Percentiles rank a stretch among this genome's conserved stretches.
Conservation (phyloP, 2,888 invertebrate genomes). For the Dysmachus trigonus region DNA sequence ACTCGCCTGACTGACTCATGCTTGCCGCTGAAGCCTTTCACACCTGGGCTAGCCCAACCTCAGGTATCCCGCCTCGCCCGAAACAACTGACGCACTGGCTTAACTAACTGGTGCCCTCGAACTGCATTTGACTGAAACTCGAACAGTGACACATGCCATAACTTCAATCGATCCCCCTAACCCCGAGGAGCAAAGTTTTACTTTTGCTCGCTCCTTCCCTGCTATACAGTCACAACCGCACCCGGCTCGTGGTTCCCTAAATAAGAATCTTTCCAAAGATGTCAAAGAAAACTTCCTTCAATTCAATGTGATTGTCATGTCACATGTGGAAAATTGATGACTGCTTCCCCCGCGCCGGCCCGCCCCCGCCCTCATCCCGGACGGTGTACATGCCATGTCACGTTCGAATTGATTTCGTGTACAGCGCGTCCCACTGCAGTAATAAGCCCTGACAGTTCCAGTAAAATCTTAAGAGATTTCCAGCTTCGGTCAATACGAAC, state of each 20-base stretch:
- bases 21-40: background rate
- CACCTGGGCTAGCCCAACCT: background rate
- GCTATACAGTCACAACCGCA: background rate
- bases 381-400: constrained; percentile 10
- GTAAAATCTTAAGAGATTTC: constrained; percentile 19
- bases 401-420: constrained; percentile 35
- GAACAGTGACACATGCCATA: background rate
- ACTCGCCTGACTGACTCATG: background rate
- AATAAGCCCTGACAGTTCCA: constrained; percentile 1
- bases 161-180: background rate
- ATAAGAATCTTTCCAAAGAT: constrained; percentile 16
- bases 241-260: background rate
- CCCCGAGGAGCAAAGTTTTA: background rate
- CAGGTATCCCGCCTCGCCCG: background rate
- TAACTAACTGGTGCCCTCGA: background rate
- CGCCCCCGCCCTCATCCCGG: background rate
- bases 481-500: background rate
- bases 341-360: background rate
- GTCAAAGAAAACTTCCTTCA: constrained; percentile 33
- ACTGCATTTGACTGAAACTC: background rate
- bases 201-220: background rate
- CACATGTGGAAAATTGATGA: constrained; percentile 39
- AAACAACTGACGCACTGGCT: background rate
- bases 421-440: background rate
- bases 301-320: constrained; percentile 41